phyloP scores from a whole-genome alignment of 2,113 vertebrate species.

The Manacus vitellinus region DNA sequence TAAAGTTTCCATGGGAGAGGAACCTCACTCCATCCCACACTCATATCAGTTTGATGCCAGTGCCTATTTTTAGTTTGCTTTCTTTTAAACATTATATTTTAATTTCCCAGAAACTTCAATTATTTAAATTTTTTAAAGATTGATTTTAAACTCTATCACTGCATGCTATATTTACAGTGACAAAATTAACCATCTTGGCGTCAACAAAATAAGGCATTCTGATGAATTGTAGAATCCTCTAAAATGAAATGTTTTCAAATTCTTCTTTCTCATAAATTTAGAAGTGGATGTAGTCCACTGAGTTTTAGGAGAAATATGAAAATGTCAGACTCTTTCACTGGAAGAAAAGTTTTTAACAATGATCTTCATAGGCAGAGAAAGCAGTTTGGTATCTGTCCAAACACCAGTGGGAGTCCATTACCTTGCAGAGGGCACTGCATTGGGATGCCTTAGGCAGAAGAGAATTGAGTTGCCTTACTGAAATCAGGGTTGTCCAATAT shows the following conservation, averaged over 20 bases:
- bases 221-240: neutral
- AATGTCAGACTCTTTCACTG: neutral
- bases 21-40: neutral
- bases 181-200: neutral
- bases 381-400: neutral
- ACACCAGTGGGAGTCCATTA: neutral
- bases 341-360: neutral
- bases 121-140: neutral
- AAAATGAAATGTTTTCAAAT: fast-evolving
- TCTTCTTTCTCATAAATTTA: neutral
- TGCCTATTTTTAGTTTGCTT: neutral
- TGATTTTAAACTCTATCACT: neutral
- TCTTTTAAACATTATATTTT: neutral
- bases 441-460: neutral
- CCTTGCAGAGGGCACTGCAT: neutral
- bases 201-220: neutral
- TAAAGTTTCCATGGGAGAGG: neutral
- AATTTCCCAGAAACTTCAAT: neutral
- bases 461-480: neutral
- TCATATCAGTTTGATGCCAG: neutral
- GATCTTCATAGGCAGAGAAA: neutral
- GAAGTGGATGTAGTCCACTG: neutral
- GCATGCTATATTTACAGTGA: neutral
- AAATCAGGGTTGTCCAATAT: neutral
- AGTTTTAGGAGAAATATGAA: neutral